Conservation (phyloP, 2,113 vertebrate species). For the Entosphenus tridentatus region DNA sequence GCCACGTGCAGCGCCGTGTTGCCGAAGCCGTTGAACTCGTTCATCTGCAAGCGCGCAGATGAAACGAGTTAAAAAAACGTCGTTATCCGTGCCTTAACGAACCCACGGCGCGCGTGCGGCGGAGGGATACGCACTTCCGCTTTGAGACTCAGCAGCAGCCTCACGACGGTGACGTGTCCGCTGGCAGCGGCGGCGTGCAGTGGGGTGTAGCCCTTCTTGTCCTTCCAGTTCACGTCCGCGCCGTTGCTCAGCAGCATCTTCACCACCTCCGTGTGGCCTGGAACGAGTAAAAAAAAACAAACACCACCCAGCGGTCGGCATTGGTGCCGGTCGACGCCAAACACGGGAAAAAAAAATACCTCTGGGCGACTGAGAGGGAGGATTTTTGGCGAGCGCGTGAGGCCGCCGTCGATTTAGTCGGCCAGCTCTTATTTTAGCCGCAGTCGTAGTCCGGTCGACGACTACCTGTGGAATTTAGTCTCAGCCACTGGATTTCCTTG, state of each 20-base stretch:
- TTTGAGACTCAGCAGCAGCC: constrained; percentile 46
- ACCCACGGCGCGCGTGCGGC: no score
- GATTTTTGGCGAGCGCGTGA: no score
- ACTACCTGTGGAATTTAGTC: no score
- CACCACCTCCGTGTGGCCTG: constrained; percentile 71
- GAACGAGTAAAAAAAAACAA: background rate
- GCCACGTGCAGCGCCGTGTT: constrained; percentile 90
- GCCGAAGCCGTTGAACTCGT: constrained; percentile 57
- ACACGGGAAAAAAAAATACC: no score
- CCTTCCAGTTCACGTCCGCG: constrained; percentile 51
- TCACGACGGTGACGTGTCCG: constrained; percentile 56
- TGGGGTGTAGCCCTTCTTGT: constrained; percentile 63
- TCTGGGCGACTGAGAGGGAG: no score
- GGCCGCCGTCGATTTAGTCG: no score
- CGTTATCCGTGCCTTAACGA: no score
- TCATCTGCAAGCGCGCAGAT: constrained; percentile 24
- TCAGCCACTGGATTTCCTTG: no score
- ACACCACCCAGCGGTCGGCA: background rate
- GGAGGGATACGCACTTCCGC: constrained; percentile 36
- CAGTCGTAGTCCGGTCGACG: no score
- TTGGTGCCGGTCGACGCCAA: background rate
- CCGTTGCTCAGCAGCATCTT: constrained; percentile 56
- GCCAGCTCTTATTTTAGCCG: no score
- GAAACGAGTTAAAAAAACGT: no score
- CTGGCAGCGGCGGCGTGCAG: constrained; percentile 63